These are phyloP conservation scores for Argynnis bischoffii DNA, from an alignment of 2,888 invertebrate species.

Conservation along the genomic window DNA sequence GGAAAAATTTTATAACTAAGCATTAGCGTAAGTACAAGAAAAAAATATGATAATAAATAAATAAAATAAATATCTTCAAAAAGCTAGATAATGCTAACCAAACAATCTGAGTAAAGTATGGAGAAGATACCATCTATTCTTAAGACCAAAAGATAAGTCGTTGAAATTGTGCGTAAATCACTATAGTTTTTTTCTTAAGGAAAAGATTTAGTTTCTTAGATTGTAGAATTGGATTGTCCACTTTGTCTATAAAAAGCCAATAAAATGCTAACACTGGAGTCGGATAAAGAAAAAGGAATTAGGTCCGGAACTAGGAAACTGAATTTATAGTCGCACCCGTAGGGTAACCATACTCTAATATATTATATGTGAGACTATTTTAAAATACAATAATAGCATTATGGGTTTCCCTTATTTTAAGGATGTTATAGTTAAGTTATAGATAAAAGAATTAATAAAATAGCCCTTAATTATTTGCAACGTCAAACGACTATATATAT, in stretches of 20 bases:
- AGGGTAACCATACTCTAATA: slow-evolving; percentile 36
- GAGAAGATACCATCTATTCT: not conserved
- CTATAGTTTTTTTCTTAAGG: slow-evolving; percentile 4
- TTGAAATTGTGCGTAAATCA: slow-evolving; percentile 12
- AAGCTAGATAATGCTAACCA: too few relatives aligned
- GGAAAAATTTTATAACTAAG: too few relatives aligned
- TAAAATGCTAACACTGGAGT: slow-evolving; percentile 39
- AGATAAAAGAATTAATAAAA: too few relatives aligned
- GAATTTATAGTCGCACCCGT: slow-evolving; percentile 43
- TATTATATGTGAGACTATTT: not conserved
- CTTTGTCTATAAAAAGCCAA: slow-evolving; percentile 37
- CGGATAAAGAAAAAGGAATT: slow-evolving; percentile 44
- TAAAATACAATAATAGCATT: not conserved
- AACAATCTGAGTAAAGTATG: too few relatives aligned
- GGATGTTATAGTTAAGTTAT: too few relatives aligned
- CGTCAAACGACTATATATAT: too few relatives aligned
- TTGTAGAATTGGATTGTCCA: slow-evolving; percentile 32
- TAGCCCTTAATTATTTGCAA: too few relatives aligned
- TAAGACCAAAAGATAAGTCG: not conserved
- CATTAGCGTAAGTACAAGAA: too few relatives aligned
- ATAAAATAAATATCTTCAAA: too few relatives aligned
- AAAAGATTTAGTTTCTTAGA: slow-evolving; percentile 29
- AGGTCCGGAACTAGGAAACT: slow-evolving; percentile 44
- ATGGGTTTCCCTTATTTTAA: too few relatives aligned
- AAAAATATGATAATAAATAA: too few relatives aligned